phyloP scores from a whole-genome alignment of 2,797 vertebrate genomes.

The Cygnus olor region DNA sequence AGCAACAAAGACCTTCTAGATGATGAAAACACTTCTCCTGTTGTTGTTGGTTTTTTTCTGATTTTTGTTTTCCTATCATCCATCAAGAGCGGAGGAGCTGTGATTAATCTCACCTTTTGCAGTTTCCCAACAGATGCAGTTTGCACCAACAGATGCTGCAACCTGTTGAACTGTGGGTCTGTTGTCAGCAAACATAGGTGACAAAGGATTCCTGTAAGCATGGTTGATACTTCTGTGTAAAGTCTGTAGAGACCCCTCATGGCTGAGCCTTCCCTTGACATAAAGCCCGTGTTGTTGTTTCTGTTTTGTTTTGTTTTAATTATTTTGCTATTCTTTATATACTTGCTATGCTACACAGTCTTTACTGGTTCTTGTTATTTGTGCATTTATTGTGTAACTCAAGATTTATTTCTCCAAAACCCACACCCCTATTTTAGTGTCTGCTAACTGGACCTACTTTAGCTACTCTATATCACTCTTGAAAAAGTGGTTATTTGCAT shows the following conservation, averaged over 20 bases:
- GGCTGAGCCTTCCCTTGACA: neutral
- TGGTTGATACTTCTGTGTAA: neutral
- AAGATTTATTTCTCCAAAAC: neutral
- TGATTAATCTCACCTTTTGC: neutral
- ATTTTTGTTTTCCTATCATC: neutral
- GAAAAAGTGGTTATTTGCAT: neutral
- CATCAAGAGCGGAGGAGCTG: neutral
- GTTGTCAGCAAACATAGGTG: neutral
- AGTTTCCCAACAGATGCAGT: neutral
- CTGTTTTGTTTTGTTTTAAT: no score
- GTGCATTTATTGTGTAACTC: neutral
- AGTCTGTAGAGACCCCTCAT: neutral
- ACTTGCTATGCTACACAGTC: neutral
- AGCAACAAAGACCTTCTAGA: constrained; percentile 78
- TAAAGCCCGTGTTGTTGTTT: neutral
- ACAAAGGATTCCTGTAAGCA: neutral
- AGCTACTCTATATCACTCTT: neutral
- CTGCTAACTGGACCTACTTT: neutral
- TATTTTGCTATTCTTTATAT: neutral
- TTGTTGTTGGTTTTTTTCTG: constrained; percentile 2
- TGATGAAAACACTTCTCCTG: constrained; percentile 58
- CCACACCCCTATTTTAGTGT: neutral
- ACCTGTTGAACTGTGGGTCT: neutral
- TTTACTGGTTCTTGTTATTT: neutral
- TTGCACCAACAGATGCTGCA: neutral